Evolutionary conservation across 1,140 invertebrate species (phyloP).

Genomic region (Drosophila biarmipes): DNA sequence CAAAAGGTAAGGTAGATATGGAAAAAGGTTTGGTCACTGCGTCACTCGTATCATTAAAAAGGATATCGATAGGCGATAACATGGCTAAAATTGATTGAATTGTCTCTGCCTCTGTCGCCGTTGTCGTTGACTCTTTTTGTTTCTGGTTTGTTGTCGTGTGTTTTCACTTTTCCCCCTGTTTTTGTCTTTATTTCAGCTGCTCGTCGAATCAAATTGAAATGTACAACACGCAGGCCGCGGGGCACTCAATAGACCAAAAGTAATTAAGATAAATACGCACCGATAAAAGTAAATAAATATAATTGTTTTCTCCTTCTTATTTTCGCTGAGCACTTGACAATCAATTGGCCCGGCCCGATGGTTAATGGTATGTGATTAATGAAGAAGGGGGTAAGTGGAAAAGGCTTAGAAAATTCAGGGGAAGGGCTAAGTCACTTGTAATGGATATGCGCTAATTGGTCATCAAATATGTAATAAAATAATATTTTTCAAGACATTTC

Average conservation of each 20-base stretch:
- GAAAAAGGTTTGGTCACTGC: slow-evolving; percentile 72
- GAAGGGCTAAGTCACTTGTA: slow-evolving; percentile 1
- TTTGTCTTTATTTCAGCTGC: slow-evolving; percentile 61
- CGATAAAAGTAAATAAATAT: slow-evolving; percentile 82
- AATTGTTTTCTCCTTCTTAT: slow-evolving; percentile 60
- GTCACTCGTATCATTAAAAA: slow-evolving; percentile 73
- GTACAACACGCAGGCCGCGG: slow-evolving; percentile 45
- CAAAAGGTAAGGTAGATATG: slow-evolving; percentile 24
- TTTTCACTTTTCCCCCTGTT: slow-evolving; percentile 3
- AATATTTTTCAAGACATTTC: background rate
- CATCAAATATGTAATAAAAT: background rate
- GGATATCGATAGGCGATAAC: slow-evolving; percentile 80
- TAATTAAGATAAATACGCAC: slow-evolving; percentile 82
- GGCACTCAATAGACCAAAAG: slow-evolving; percentile 76
- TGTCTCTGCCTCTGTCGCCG: slow-evolving; percentile 65
- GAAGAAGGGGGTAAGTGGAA: slow-evolving; percentile 31
- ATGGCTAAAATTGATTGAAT: slow-evolving; percentile 79
- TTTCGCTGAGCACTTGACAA: slow-evolving; percentile 59
- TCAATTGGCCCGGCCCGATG: slow-evolving; percentile 44
- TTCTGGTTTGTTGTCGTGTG: slow-evolving; percentile 17
- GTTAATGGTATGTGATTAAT: slow-evolving; percentile 74
- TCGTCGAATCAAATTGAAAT: slow-evolving; percentile 71
- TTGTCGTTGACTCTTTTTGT: slow-evolving; percentile 48
- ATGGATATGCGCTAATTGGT: background rate
- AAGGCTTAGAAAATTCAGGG: background rate